Percentiles rank a stretch among this genome's conserved stretches.
Evolutionary conservation across 2,888 invertebrate genomes (phyloP).

Genomic region (Pterostichus madidus): DNA sequence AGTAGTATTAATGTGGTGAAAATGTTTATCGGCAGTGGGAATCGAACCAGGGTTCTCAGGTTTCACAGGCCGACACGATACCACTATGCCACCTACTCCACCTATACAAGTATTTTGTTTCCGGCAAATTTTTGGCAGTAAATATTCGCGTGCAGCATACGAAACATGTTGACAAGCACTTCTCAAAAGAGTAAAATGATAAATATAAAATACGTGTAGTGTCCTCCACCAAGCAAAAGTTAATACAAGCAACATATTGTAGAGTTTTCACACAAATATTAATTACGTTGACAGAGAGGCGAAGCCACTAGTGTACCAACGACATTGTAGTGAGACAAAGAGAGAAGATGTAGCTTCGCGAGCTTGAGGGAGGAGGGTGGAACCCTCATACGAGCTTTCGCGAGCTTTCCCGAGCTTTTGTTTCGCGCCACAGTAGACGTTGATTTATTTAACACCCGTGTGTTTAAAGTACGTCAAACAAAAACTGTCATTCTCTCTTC

Average conservation of each 20-base stretch:
- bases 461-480: slow-evolving; percentile 60
- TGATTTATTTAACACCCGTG: slow-evolving; percentile 63
- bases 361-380: slow-evolving; percentile 1
- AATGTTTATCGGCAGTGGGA: too few species aligned
- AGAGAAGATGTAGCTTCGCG: slow-evolving; percentile 11
- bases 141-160: too few species aligned
- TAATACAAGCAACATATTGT: slow-evolving; percentile 61
- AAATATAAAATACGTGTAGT: slow-evolving; percentile 56
- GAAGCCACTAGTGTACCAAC: slow-evolving; percentile 1
- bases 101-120: too few species aligned
- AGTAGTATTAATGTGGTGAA: too few species aligned
- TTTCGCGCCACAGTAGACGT: slow-evolving; percentile 53
- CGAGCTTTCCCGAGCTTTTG: slow-evolving; percentile 54
- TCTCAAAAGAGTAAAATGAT: slow-evolving; percentile 10
- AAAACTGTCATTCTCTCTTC: slow-evolving; percentile 55
- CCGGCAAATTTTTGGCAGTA: too few species aligned
- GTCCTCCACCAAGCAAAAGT: slow-evolving; percentile 40
- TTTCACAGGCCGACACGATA: too few species aligned
- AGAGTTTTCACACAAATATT: slow-evolving; percentile 60
- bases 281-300: slow-evolving; percentile 41
- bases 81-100: too few species aligned
- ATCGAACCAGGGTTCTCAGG: too few species aligned
- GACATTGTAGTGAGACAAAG: slow-evolving; percentile 31
- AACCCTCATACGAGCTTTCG: slow-evolving; percentile 21
- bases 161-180: too few species aligned